Evolutionary conservation across 2,113 vertebrate genomes (phyloP).

Genomic region (Channa argus): DNA sequence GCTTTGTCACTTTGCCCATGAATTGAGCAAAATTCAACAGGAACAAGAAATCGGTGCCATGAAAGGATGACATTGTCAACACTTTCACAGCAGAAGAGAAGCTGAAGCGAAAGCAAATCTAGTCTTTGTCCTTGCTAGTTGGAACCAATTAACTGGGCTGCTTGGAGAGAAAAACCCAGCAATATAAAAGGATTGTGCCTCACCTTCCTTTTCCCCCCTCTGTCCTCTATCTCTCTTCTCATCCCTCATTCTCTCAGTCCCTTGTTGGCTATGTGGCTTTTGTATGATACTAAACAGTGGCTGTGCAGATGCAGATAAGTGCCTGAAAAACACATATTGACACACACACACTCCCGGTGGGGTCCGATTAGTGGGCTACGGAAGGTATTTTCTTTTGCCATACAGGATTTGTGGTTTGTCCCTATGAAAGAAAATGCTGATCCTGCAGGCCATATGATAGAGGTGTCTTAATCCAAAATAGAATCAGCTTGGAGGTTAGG

Average conservation of each 20-base stretch:
- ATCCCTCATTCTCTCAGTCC: conserved; percentile 19
- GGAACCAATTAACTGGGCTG: neutral
- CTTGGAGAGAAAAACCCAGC: neutral
- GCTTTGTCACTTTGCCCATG: conserved; percentile 62
- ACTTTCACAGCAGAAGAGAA: conserved; percentile 21
- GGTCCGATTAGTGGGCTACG: conserved; percentile 63
- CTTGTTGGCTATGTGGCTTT: conserved; percentile 37
- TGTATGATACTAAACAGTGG: conserved; percentile 28
- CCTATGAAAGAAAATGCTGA: conserved; percentile 58
- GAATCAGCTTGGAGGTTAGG: conserved; percentile 20
- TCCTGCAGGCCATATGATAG: conserved; percentile 54
- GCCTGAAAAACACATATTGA: conserved; percentile 46
- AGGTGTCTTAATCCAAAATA: conserved; percentile 56
- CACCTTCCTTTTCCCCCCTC: neutral
- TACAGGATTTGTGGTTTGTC: conserved; percentile 63
- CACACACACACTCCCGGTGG: conserved; percentile 55
- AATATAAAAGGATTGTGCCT: conserved; percentile 20
- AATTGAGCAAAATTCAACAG: conserved; percentile 50
- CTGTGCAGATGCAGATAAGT: conserved; percentile 64
- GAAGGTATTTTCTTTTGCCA: conserved; percentile 67
- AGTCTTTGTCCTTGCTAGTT: conserved; percentile 15
- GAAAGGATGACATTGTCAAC: conserved; percentile 31
- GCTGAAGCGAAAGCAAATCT: conserved; percentile 19
- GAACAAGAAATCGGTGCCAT: conserved; percentile 18
- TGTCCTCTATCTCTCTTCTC: conserved; percentile 2